These are phyloP conservation scores for Tenthredo livida DNA, from an alignment of 2,888 invertebrate species.

Conservation along the genomic window DNA sequence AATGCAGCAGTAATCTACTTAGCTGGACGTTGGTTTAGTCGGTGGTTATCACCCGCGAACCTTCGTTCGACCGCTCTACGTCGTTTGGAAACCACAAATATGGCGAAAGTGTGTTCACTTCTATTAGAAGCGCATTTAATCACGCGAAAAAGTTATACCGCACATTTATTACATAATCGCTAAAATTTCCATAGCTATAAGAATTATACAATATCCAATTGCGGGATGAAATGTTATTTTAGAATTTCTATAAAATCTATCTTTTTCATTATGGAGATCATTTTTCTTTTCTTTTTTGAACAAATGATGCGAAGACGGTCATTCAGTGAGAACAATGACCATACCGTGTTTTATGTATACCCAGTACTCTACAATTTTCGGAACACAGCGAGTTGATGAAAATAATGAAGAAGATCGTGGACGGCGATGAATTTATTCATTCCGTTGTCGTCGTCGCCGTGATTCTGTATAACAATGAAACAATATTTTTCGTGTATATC, in stretches of 20 bases:
- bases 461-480: constrained; percentile 6
- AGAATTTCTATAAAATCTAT: background rate
- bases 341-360: too few species aligned
- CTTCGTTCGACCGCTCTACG: constrained; percentile 18
- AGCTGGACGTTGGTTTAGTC: constrained; percentile 49
- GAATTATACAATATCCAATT: background rate
- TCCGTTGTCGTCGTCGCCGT: background rate
- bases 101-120: constrained; percentile 15
- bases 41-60: constrained; percentile 44
- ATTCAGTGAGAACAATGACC: too few species aligned
- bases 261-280: background rate
- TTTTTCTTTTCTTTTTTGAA: background rate
- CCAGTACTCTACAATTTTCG: background rate
- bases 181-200: background rate
- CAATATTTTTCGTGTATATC: background rate
- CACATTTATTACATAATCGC: background rate
- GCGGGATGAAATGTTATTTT: background rate
- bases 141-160: background rate
- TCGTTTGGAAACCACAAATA: background rate
- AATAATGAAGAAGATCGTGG: constrained; percentile 21
- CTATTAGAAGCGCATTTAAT: background rate
- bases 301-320: too few species aligned
- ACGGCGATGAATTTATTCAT: constrained; percentile 25
- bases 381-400: background rate
- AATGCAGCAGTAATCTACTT: constrained; percentile 51